Conservation (phyloP, 1,140 invertebrate genomes). For the Ooceraea biroi region DNA sequence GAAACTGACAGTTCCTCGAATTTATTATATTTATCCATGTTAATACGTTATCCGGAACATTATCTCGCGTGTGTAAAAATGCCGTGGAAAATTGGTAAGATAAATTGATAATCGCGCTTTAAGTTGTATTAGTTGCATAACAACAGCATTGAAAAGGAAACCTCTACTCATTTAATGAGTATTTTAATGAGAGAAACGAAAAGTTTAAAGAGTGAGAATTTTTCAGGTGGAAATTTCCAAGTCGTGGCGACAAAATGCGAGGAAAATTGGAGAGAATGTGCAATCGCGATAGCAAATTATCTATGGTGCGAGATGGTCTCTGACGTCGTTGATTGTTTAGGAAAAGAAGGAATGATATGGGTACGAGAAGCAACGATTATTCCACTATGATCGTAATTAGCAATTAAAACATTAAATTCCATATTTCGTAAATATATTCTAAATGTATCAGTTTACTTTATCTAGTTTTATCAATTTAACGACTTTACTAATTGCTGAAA, state of each 20-base stretch:
- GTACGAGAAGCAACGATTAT: slow-evolving; percentile 62
- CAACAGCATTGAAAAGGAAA: neutral
- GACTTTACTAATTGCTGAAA: neutral
- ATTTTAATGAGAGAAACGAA: too few species aligned
- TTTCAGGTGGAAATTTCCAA: slow-evolving; percentile 80
- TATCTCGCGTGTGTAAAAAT: slow-evolving; percentile 67
- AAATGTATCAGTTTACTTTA: neutral
- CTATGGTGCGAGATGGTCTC: slow-evolving; percentile 81
- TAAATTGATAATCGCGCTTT: neutral
- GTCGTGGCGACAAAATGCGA: slow-evolving; percentile 76
- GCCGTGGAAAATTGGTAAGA: slow-evolving; percentile 80
- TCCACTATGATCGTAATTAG: slow-evolving; percentile 9
- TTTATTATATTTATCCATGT: slow-evolving; percentile 10
- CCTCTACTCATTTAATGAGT: neutral
- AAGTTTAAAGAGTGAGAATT: slow-evolving; percentile 27
- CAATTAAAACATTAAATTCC: slow-evolving; percentile 20
- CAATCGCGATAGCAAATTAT: slow-evolving; percentile 76
- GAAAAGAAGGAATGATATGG: slow-evolving; percentile 76
- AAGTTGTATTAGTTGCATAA: neutral
- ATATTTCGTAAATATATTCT: slow-evolving; percentile 18
- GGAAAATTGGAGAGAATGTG: slow-evolving; percentile 78
- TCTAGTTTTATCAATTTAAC: slow-evolving; percentile 3
- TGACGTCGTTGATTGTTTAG: slow-evolving; percentile 80
- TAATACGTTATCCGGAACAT: neutral
- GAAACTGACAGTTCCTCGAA: slow-evolving; percentile 33